A percentile compares a stretch with the other conserved stretches of the same genome.
Evolutionary conservation across 2,888 invertebrate species (phyloP).

Genomic region (Agrochola circellaris): DNA sequence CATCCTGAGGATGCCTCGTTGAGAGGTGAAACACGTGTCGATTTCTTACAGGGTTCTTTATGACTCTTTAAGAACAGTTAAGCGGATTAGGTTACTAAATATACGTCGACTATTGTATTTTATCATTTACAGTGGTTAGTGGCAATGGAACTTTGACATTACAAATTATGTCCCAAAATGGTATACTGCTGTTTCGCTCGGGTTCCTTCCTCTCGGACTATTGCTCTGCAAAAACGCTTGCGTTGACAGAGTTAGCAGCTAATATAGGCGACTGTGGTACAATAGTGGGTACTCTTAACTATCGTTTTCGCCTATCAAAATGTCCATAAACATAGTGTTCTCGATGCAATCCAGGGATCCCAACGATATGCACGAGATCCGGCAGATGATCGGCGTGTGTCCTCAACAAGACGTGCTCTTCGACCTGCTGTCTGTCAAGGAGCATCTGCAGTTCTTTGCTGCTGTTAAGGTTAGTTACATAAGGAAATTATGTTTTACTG

Average conservation of each 20-base stretch:
- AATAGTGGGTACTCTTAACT: not conserved
- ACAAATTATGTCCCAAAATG: not conserved
- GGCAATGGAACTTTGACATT: not conserved
- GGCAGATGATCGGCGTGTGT: constrained; percentile 96
- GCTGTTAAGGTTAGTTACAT: constrained; percentile 92
- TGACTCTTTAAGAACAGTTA: too few species aligned
- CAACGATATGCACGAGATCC: constrained; percentile 94
- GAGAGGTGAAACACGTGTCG: too few species aligned
- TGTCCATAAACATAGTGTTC: not conserved
- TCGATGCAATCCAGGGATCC: constrained; percentile 89
- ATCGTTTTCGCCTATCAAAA: not conserved
- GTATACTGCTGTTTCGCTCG: not conserved
- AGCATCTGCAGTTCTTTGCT: constrained; percentile 95
- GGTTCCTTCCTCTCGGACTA: not conserved
- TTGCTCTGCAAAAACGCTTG: too few species aligned
- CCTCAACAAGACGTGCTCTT: constrained; percentile 97
- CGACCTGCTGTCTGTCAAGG: constrained; percentile 94
- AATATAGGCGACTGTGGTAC: not conserved
- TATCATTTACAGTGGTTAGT: too few species aligned
- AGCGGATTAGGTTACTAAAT: too few species aligned
- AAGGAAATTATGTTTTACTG: not conserved
- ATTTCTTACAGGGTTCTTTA: too few species aligned
- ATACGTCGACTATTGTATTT: too few species aligned
- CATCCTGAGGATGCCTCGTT: too few species aligned
- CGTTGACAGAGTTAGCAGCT: not conserved